Evolutionary conservation across 2,797 vertebrate species (phyloP), one percentile per base, ranked within the genome.

Genomic region (Siniperca undulata): DNA sequence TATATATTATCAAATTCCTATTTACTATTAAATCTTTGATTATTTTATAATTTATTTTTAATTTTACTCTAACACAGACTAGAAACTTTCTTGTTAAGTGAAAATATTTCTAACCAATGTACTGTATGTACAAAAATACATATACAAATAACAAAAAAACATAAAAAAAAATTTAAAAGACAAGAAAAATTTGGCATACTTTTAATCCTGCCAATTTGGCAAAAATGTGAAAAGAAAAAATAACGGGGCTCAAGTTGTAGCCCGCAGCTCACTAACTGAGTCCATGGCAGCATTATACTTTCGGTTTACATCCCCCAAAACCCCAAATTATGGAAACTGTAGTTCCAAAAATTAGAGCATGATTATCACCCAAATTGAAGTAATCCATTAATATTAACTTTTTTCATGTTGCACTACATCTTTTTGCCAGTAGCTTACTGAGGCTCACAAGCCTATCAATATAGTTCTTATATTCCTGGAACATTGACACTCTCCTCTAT

Each of bases 221-320:
- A 22, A 20, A 62, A 55, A 30, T 50, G 17, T 16, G 13, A 17
- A 53, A 22, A 11, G 20, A 58, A 7, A 11, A 22, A 11, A 24
- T 50, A 7, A 11, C 1, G 0, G 3, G 24, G 1, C 2, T 46
- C 1, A 40, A 19, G 2, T 17, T 8, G 38, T 38, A 2, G 20
- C 7, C 11, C 4, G 20, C 4, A 40, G 34, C n/a, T 44, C 12
- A 67, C 14, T 17, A 12, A 56, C 11, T 27, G 53, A 27, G 11
- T 40, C 14, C 17, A 20, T 22, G 4, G 14, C 30, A 40, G 38
- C 40, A 24, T 70, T 19, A 9, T 8, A 38, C 27, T 59, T 52
- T 56, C 9, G 50, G 50, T 69, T 68, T 46, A 55, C 69, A 27
- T 22, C 36, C 11, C 4, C 5, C 19, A 46, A 42, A 2, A 0